Base-by-base conservation (phyloP, 1,140 invertebrate species). In the Thaumetopoea pityocampa region DNA sequence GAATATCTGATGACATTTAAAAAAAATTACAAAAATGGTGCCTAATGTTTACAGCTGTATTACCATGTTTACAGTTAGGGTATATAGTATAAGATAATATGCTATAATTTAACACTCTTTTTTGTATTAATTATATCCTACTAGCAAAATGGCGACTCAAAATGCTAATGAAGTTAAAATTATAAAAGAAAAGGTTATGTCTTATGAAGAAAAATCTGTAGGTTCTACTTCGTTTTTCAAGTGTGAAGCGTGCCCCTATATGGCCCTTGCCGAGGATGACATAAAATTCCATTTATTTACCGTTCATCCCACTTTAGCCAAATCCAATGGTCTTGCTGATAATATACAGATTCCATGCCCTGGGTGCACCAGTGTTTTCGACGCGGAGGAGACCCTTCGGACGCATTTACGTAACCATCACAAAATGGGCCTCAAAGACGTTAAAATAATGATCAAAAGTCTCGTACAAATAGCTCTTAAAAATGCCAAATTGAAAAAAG, bases 371-470 rank as follows among this genome's bases (percentile, higher is more conserved):
- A 79, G 71, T 28, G 42, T 73, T 1, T 86, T 86, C 28, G 72
- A 78, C 30, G 65, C 76, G 2, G 81, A 83, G 45, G 74, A 78
- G 37, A 77, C 73, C 1, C 36, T 86, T 1, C 63, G 78, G 44
- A 79, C 51, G 2, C 85, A 86, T 43, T 42, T 86, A 6, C 69
- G 79, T 2, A 79, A 71, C 20, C 85, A 86, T 51, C 85, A 86
- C 40, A 85, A 85, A 71, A 86, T 86, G 85, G 79, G 70, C 4
- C 67, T 82, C 6, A 82, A 81, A 67, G 81, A 86, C 45, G 62
- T 85, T 6, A 74, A 70, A 38, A 86, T 85, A 70, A 78, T 86
- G 67, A 57, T 85, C 2, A 78, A 71, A 52, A 83, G 74, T 44
- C 54, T 86, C 23, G 62, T 84, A 2, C 77, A 83, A 59, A 77